Percentiles rank a stretch among this genome's conserved stretches.
Conservation (phyloP, 1,140 invertebrate species). For the Heliconius himera region DNA sequence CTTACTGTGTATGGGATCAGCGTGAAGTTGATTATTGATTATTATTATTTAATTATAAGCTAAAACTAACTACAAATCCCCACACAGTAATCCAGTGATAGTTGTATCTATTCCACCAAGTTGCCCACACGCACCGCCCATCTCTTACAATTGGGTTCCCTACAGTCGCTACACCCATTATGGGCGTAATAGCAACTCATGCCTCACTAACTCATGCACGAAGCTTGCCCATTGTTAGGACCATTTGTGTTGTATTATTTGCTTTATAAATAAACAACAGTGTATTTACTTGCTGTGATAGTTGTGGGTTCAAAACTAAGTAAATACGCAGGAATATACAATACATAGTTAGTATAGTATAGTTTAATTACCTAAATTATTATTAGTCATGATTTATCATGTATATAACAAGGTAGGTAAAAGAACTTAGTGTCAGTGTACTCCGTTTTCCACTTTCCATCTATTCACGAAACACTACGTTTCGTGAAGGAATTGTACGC, state of each 20-base stretch:
- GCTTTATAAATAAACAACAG: neutral
- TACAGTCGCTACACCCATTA: neutral
- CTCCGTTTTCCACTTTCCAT: too few relatives aligned
- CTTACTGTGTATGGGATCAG: too few relatives aligned
- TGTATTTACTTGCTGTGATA: neutral
- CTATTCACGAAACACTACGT: too few relatives aligned
- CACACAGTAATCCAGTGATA: neutral
- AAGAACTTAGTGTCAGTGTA: too few relatives aligned
- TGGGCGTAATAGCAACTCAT: neutral
- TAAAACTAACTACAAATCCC: neutral
- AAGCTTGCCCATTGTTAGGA: neutral
- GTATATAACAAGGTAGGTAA: too few relatives aligned
- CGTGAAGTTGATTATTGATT: too few relatives aligned
- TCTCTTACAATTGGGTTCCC: slow-evolving; percentile 4
- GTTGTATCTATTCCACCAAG: neutral
- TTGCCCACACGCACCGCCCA: neutral
- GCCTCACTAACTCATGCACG: neutral
- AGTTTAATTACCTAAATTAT: too few relatives aligned
- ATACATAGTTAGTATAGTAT: too few relatives aligned
- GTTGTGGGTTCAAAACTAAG: too few relatives aligned
- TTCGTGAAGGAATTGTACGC: too few relatives aligned
- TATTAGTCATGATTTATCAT: too few relatives aligned
- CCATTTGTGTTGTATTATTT: neutral
- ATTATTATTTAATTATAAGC: neutral
- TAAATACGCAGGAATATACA: too few relatives aligned